Evolutionary conservation across 2,113 vertebrate genomes (phyloP), one percentile per base, ranked within the genome.

Genomic region (Camelus dromedarius): DNA sequence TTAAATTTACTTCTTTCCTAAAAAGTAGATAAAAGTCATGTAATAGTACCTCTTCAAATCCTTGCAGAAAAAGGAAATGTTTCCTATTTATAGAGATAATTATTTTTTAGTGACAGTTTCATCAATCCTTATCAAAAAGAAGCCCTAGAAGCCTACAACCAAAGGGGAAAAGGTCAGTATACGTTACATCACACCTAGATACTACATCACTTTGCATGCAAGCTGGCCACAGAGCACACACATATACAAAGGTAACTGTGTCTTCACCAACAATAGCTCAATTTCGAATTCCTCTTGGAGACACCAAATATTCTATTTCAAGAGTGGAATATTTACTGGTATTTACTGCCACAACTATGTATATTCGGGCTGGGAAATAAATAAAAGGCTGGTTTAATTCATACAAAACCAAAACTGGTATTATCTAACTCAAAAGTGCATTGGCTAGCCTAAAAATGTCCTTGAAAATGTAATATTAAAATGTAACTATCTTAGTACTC

Each of bases 401-500:
- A 82, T 62, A 82, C 4, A 89, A 91, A 91, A 87, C 64, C 22
- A 94, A 72, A 84, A 91, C 38, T 50, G 26, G 42, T 58, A 69
- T 85, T 91, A 81, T 32, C 52, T 14, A 92, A 83, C 52, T 94
- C 48, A 80, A 94, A 85, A 95, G 73, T 58, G 11, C 18, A 80
- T 6, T 80, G 75, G 20, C 56, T 90, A 46, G 16, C 64, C 76
- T 56, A 90, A 46, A 90, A 77, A 90, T 42, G 79, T 67, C 42
- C 70, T 35, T 88, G 26, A 89, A 60, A 97, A 91, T 91, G 19
- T 85, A 81, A 69, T 14, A 95, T 72, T 84, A 76, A 96, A 89
- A 70, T 92, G 32, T 80, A 87, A 66, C 50, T 56, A 90, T 86
- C 24, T 77, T 72, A 60, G 60, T 81, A 32, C 80, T 93, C 56